Evolutionary conservation across 2,113 vertebrate species (phyloP).

Genomic region (Elephantulus edwardii): DNA sequence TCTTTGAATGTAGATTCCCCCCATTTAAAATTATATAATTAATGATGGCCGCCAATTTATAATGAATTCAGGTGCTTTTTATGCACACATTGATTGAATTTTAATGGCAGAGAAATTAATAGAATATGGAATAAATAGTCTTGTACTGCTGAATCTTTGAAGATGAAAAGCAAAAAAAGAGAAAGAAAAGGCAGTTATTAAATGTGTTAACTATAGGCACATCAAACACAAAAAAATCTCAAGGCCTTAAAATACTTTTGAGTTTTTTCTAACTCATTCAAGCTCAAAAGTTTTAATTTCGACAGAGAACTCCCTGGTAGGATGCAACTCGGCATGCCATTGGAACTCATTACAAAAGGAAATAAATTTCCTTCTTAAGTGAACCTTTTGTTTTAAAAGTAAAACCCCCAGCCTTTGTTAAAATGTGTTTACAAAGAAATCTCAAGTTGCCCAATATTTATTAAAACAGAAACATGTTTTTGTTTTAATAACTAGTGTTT

Average conservation of each 20-base stretch:
- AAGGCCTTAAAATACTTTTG: neutral
- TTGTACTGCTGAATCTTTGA: neutral
- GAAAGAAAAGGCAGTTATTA: constrained; percentile 12
- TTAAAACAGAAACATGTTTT: constrained; percentile 1
- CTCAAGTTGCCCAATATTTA: neutral
- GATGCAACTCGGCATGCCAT: constrained; percentile 46
- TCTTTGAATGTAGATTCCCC: constrained; percentile 30
- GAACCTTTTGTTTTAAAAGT: constrained; percentile 22
- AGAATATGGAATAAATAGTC: constrained; percentile 23
- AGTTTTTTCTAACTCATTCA: constrained; percentile 37
- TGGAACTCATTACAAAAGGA: constrained; percentile 37
- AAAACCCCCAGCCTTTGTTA: constrained; percentile 22
- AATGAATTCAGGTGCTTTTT: neutral
- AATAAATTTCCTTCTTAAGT: neutral
- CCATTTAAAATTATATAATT: constrained; percentile 3
- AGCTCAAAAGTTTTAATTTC: constrained; percentile 49
- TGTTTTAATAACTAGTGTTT: too few species aligned
- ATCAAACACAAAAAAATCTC: constrained; percentile 48
- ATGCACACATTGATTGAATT: constrained; percentile 54
- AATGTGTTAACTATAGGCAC: neutral
- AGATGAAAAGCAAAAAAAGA: constrained; percentile 26
- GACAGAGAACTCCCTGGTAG: neutral
- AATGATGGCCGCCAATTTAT: neutral
- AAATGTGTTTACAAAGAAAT: neutral
- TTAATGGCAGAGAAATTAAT: constrained; percentile 55